phyloP scores from a whole-genome alignment of 1,140 invertebrate species.

The Hyles euphorbiae region DNA sequence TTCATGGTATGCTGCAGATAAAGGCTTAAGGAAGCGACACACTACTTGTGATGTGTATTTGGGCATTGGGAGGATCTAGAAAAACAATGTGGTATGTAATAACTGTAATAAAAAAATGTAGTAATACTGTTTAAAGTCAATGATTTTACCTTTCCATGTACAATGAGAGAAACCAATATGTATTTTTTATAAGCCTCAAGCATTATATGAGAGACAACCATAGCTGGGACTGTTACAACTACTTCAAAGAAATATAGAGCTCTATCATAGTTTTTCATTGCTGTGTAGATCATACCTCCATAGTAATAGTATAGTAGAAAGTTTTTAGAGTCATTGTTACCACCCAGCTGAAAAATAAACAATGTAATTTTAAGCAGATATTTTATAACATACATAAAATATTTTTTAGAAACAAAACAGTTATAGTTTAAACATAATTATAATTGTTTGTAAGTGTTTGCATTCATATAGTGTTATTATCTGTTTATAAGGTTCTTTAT shows the following conservation, averaged over 20 bases:
- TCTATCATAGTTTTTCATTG: conserved; percentile 93
- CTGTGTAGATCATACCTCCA: conserved; percentile 97
- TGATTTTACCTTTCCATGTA: conserved; percentile 87
- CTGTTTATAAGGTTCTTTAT: too few relatives aligned
- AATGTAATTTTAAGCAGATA: background rate
- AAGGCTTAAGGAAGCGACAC: conserved; percentile 91
- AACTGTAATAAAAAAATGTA: background rate
- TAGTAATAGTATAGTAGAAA: conserved; percentile 98
- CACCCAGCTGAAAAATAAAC: conserved; percentile 76
- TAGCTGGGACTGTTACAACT: conserved; percentile 92
- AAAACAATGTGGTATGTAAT: conserved; percentile 12
- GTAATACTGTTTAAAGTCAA: conserved; percentile 1
- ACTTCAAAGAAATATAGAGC: conserved; percentile 97
- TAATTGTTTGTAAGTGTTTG: too few relatives aligned
- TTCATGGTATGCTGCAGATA: conserved; percentile 94
- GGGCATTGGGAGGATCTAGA: conserved; percentile 84
- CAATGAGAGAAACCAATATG: conserved; percentile 92
- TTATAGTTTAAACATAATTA: too few relatives aligned
- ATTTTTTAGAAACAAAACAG: too few relatives aligned
- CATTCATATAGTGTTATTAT: too few relatives aligned
- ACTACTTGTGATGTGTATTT: conserved; percentile 96
- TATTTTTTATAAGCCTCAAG: conserved; percentile 98
- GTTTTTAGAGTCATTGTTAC: conserved; percentile 92
- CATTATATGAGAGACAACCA: conserved; percentile 97
- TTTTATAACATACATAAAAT: too few relatives aligned